Percentiles rank a stretch among this genome's conserved stretches.
phyloP scores from a whole-genome alignment of 2,113 vertebrate species.

The Urocitellus parryii region DNA sequence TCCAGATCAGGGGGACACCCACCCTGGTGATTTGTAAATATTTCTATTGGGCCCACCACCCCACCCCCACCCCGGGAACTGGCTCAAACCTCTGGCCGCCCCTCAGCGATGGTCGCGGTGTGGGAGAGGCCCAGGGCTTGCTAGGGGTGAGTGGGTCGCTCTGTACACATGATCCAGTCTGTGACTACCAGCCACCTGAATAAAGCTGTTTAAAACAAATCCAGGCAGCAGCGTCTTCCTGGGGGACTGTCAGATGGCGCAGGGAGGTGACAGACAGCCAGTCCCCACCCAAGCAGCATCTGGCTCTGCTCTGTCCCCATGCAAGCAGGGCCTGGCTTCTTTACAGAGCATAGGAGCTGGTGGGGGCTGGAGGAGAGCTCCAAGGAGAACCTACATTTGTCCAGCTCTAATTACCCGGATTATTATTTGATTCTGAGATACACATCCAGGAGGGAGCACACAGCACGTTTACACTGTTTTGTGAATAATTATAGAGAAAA shows the following conservation, averaged over 20 bases:
- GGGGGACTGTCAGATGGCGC: not conserved
- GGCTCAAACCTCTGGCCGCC: constrained; percentile 70
- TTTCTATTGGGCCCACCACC: constrained; percentile 73
- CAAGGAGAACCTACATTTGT: not conserved
- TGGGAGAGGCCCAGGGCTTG: constrained; percentile 49
- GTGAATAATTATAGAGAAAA: not conserved
- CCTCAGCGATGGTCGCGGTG: not conserved
- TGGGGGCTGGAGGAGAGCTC: accelerated
- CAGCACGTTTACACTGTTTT: not conserved
- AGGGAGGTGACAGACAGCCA: not conserved
- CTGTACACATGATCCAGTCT: constrained; percentile 58
- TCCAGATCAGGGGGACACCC: constrained; percentile 36
- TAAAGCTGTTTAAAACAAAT: constrained; percentile 86
- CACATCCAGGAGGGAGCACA: not conserved
- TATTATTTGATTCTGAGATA: constrained; percentile 7
- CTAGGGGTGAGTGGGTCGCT: constrained; percentile 38
- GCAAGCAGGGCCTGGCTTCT: not conserved
- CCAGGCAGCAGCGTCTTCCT: not conserved
- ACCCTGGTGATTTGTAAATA: constrained; percentile 70
- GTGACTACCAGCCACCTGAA: constrained; percentile 84
- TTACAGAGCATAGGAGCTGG: not conserved
- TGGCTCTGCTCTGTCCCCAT: not conserved
- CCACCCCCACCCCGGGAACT: constrained; percentile 42
- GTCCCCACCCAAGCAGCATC: not conserved
- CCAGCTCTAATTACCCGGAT: not conserved